phyloP scores from a whole-genome alignment of 2,888 invertebrate genomes.

The Sinelater perroti region DNA sequence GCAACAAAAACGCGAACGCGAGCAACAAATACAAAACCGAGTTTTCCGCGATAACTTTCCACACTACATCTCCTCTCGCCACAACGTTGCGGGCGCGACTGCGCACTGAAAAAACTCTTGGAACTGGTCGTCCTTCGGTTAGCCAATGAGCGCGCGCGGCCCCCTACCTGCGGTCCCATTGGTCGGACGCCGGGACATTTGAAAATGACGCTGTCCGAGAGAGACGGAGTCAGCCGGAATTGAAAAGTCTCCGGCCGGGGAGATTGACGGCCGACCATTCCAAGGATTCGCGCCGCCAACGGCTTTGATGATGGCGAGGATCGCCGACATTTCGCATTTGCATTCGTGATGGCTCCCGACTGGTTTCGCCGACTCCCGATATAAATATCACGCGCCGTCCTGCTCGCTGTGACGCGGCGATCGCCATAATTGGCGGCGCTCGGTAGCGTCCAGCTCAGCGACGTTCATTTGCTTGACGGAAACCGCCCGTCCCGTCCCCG shows the following conservation, averaged over 20 bases:
- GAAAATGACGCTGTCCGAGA: constrained; percentile 40
- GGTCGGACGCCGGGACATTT: constrained; percentile 49
- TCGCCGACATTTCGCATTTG: constrained; percentile 39
- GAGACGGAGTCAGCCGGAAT: constrained; percentile 29
- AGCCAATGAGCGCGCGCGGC: constrained; percentile 51
- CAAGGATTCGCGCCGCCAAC: constrained; percentile 40
- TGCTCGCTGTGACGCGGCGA: background rate
- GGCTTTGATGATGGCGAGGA: constrained; percentile 37
- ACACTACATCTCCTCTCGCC: constrained; percentile 39
- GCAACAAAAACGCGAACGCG: constrained; percentile 34
- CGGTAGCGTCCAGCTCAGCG: no score
- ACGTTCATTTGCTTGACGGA: no score
- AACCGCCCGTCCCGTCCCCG: background rate
- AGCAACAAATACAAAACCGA: constrained; percentile 39
- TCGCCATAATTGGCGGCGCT: background rate
- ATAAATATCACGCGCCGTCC: constrained; percentile 10
- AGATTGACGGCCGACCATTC: constrained; percentile 56
- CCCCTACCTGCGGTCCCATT: constrained; percentile 54
- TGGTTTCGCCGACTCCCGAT: constrained; percentile 26
- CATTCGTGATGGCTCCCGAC: constrained; percentile 38
- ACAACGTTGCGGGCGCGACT: constrained; percentile 45
- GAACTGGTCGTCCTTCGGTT: constrained; percentile 56
- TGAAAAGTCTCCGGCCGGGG: constrained; percentile 46
- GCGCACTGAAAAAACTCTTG: constrained; percentile 46
- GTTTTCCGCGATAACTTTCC: constrained; percentile 40